Conservation (phyloP, 2,113 vertebrate genomes). For the Cavia aperea region DNA sequence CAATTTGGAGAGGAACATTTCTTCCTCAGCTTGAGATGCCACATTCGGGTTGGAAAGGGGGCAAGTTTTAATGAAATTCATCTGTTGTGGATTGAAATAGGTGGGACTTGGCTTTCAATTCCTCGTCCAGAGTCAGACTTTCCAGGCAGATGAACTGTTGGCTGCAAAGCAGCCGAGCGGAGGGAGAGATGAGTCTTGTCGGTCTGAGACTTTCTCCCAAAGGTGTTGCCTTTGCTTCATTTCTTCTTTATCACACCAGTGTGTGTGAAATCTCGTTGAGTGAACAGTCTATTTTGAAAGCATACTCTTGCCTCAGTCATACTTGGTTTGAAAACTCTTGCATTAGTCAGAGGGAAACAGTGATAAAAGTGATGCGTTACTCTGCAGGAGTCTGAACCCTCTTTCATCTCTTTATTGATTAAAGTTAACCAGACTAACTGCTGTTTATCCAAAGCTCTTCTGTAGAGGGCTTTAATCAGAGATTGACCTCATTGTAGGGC, state of each 20-base stretch:
- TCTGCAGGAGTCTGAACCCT: accelerated
- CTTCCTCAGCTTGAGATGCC: slow-evolving; percentile 36
- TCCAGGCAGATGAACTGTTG: background rate
- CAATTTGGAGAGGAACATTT: slow-evolving; percentile 66
- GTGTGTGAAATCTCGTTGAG: background rate
- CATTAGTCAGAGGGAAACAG: background rate
- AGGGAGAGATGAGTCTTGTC: accelerated
- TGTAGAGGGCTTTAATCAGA: background rate
- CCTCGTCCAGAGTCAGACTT: background rate
- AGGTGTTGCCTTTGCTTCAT: accelerated
- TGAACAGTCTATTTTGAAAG: background rate
- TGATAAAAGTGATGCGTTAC: background rate
- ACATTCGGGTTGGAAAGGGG: slow-evolving; percentile 54
- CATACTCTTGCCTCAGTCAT: background rate
- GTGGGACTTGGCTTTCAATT: background rate
- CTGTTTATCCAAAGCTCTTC: background rate
- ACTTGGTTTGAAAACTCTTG: background rate
- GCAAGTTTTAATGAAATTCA: slow-evolving; percentile 53
- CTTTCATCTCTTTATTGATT: slow-evolving; percentile 3
- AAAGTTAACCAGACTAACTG: background rate
- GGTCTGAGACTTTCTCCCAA: background rate
- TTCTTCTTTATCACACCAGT: background rate
- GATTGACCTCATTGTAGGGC: background rate
- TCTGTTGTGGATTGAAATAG: slow-evolving; percentile 67
- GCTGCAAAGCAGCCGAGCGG: background rate